These are phyloP conservation scores for Scomberomorus guttatus DNA, from an alignment of 2,797 vertebrate genomes.

Conservation along the genomic window DNA sequence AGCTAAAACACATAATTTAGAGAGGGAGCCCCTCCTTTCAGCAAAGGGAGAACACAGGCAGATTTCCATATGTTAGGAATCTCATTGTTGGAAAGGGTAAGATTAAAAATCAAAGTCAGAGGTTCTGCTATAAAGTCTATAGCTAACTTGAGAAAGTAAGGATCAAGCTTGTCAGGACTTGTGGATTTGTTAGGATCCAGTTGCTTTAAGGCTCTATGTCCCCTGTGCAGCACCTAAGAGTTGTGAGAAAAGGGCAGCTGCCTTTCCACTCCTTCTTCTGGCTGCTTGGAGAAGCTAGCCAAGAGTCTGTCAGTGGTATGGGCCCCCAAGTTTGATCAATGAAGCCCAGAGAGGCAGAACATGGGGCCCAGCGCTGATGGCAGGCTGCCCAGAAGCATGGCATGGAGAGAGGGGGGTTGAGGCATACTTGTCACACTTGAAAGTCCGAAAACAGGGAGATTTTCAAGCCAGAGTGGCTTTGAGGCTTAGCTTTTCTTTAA, in stretches of 20 bases:
- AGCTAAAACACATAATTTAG: too few species aligned
- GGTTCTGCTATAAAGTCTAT: too few species aligned
- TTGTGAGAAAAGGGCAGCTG: constrained; percentile 1
- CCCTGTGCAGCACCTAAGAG: background rate
- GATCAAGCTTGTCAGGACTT: too few species aligned
- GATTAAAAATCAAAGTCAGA: too few species aligned
- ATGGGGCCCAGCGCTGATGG: constrained; percentile 68
- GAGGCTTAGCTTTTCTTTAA: constrained; percentile 44
- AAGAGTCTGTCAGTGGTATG: constrained; percentile 45
- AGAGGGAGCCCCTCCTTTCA: too few species aligned
- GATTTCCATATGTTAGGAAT: too few species aligned
- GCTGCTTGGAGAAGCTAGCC: constrained; percentile 35
- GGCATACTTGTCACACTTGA: constrained; percentile 58
- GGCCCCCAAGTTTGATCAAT: constrained; percentile 73
- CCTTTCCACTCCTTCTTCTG: constrained; percentile 21
- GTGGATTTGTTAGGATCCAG: too few species aligned
- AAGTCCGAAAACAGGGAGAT: constrained; percentile 58
- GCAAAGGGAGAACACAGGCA: too few species aligned
- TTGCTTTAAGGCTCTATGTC: background rate
- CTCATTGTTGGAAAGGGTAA: too few species aligned
- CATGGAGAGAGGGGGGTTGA: constrained; percentile 31
- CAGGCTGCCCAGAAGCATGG: constrained; percentile 72
- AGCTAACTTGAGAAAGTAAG: too few species aligned
- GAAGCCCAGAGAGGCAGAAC: constrained; percentile 63
- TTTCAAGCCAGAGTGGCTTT: constrained; percentile 49